Evolutionary conservation across 2,797 vertebrate genomes (phyloP), one percentile per base, ranked within the genome.

Genomic region (Characodon lateralis): DNA sequence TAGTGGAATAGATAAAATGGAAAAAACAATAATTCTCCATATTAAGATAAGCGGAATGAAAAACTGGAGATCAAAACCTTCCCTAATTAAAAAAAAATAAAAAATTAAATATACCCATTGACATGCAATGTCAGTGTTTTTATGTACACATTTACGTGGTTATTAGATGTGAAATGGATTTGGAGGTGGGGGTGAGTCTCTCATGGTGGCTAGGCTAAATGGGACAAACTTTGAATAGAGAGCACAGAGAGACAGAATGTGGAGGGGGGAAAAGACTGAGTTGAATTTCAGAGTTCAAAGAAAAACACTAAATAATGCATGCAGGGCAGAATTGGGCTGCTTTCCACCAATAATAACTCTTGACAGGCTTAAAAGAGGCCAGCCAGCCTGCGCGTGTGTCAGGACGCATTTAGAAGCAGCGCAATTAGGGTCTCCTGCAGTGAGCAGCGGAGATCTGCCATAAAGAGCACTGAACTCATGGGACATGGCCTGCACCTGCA

Each of bases 301-400:
- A 94, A 94, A 95, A 94, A 91, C 90, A 94, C 93, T 94, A 94
- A 95, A 95, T 95, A 95, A 95, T 93, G 91, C 92, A 94, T 92
- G 90, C 91, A 77, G 94, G 93, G 95, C 93, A 94, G 90, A 95
- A 95, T 94, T 94, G 92, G 94, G 91, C 92, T 95, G 92, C 91
- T 94, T 94, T 94, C 92, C 91, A 93, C 93, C 87, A 87, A 92
- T 94, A 94, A 95, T 94, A 94, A 94, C 90, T 92, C 88, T 35
- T 91, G 88, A 91, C 91, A 91, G 92, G 84, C 88, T 92, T 93
- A 93, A 95, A 94, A 88, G 92, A 91, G 93, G 91, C 87, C 93
- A 92, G 89, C 88, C 80, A 90, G 91, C 80, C 85, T 79, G 74
- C 74, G 87, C 84, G 88, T 81, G 85, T 87, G 83, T 88, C 84